phyloP scores from a whole-genome alignment of 2,888 invertebrate species.

The Lasioglossum lativentre region DNA sequence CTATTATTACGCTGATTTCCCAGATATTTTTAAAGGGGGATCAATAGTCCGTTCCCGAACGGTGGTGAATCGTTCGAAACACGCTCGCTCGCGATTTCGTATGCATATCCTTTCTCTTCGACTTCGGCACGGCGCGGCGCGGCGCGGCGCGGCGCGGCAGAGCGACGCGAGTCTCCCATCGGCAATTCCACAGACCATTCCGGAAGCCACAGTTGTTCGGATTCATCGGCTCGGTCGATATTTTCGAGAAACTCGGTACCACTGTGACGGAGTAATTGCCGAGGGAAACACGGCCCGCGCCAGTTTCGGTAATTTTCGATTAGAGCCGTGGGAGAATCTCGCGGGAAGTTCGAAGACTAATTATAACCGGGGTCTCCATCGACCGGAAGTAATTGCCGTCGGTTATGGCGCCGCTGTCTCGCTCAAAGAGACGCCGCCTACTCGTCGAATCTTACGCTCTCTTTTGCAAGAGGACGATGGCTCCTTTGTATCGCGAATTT shows the following conservation, averaged over 20 bases:
- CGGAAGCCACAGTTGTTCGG: neutral
- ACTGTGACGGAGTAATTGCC: neutral
- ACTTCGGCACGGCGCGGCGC: too few species aligned
- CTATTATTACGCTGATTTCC: conserved; percentile 56
- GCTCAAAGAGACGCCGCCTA: conserved; percentile 16
- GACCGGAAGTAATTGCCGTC: conserved; percentile 29
- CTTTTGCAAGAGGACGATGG: conserved; percentile 31
- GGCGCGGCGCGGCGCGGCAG: too few species aligned
- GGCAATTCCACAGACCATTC: neutral
- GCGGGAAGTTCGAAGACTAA: conserved; percentile 10
- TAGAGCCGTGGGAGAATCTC: neutral
- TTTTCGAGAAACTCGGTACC: conserved; percentile 7
- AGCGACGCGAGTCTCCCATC: neutral
- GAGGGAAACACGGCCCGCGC: neutral
- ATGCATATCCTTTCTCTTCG: neutral
- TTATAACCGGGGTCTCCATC: neutral
- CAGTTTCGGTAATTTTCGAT: conserved; percentile 8
- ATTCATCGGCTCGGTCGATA: conserved; percentile 16
- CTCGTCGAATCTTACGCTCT: conserved; percentile 24
- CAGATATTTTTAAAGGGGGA: conserved; percentile 63
- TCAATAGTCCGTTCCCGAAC: conserved; percentile 58
- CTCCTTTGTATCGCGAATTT: conserved; percentile 25
- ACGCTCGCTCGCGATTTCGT: conserved; percentile 27
- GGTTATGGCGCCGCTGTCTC: neutral
- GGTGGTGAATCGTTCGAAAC: conserved; percentile 40